Evolutionary conservation across 2,113 vertebrate genomes (phyloP), one percentile per base, ranked within the genome.

Genomic region (Macquaria australasica): DNA sequence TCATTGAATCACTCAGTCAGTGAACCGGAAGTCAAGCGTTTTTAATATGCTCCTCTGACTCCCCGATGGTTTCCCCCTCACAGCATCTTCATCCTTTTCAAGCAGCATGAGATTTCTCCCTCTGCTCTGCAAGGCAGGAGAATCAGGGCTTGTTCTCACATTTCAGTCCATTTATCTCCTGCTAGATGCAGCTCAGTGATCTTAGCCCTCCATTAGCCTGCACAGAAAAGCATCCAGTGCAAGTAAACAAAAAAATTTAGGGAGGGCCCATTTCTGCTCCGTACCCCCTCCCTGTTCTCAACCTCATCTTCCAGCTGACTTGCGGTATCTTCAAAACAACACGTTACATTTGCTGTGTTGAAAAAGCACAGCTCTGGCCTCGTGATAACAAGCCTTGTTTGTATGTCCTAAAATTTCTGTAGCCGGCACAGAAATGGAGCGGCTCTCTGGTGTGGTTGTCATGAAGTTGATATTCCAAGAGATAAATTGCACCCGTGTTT

Each of bases 101-200:
- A 91, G 87, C 91, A 88, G 88, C 85, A 34, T 75, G 83, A 86
- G 87, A 88, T 86, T 87, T 64, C 87, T 87, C 77, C 83, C 78
- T 84, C 83, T 9, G 28, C 84, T 83, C 87, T 79, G 86, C 80
- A 79, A 84, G 70, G 89, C 79, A 77, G 85, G 79, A 91, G 79
- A 92, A 91, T 88, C 81, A 82, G 73, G 79, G 82, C 92, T 79
- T 83, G 90, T 92, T 92, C 94, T 95, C 93, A 85, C 90, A 92
- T 95, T 94, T 95, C 91, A 93, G 87, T 83, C 93, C 90, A 94
- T 93, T 92, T 92, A 89, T 94, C 91, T 87, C 84, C 82, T 58
- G 73, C 87, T 85, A 82, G 91, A 87, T 89, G 85, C 93, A 78
- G 91, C 87, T 87, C 86, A 73, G 85, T 89, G 89, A 91, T 87